phyloP scores from a whole-genome alignment of 2,888 invertebrate genomes.

The Gastrophysa polygoni region DNA sequence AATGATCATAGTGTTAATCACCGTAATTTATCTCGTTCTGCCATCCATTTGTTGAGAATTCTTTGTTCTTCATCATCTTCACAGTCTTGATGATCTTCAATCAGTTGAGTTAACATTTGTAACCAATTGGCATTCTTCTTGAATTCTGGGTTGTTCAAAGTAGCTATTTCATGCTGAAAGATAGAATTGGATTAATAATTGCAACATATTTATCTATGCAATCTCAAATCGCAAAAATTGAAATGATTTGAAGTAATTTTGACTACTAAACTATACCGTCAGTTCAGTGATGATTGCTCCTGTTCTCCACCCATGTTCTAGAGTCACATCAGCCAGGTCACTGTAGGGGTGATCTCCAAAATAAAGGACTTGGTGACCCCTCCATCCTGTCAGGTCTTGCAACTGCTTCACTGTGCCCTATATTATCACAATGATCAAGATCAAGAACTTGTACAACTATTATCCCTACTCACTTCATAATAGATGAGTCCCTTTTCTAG shows the following conservation, averaged over 20 bases:
- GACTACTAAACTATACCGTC: slow-evolving; percentile 63
- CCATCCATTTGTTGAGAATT: slow-evolving; percentile 78
- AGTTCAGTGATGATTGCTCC: slow-evolving; percentile 97
- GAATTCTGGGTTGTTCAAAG: slow-evolving; percentile 81
- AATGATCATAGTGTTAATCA: slow-evolving; percentile 48
- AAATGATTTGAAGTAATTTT: background rate
- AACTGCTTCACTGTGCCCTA: slow-evolving; percentile 93
- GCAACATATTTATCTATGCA: background rate
- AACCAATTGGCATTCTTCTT: slow-evolving; percentile 90
- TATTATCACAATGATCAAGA: slow-evolving; percentile 34
- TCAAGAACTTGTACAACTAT: background rate
- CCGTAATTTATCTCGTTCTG: slow-evolving; percentile 79
- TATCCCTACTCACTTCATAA: slow-evolving; percentile 71
- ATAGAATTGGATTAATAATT: too few relatives aligned
- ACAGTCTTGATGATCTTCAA: slow-evolving; percentile 87
- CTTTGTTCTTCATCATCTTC: slow-evolving; percentile 70
- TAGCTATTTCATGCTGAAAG: slow-evolving; percentile 86
- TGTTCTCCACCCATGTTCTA: slow-evolving; percentile 97
- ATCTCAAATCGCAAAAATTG: too few relatives aligned
- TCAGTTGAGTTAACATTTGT: slow-evolving; percentile 87
- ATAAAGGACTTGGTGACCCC: slow-evolving; percentile 90
- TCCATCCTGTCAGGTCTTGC: slow-evolving; percentile 91
- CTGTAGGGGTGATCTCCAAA: slow-evolving; percentile 99
- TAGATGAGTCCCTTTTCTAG: slow-evolving; percentile 90
- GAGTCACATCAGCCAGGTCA: slow-evolving; percentile 94